Percentiles rank a stretch among this genome's conserved stretches.
Evolutionary conservation across 92 coral and sea anemone species (phyloP).

Genomic region (Pocillopora meandrina): DNA sequence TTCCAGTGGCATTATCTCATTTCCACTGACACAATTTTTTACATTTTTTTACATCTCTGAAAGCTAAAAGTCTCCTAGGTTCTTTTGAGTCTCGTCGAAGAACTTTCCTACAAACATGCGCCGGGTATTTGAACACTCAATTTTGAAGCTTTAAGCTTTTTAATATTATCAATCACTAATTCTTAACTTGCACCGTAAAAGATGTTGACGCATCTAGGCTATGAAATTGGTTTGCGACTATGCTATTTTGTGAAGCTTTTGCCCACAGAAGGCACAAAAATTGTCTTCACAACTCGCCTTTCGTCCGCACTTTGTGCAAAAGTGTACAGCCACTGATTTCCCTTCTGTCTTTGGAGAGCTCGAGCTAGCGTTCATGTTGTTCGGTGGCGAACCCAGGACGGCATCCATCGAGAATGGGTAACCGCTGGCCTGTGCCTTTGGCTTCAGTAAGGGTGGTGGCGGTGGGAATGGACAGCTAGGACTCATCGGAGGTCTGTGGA

Average conservation of each 20-base stretch:
- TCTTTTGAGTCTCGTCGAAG: too few relatives aligned
- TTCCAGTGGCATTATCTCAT: not conserved
- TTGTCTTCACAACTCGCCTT: constrained; percentile 78
- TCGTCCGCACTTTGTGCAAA: constrained; percentile 94
- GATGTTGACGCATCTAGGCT: not conserved
- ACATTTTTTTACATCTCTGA: too few relatives aligned
- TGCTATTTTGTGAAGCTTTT: constrained; percentile 62
- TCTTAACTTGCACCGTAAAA: not conserved
- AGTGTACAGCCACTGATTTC: constrained; percentile 50
- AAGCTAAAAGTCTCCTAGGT: too few relatives aligned
- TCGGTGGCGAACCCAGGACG: constrained; percentile 63
- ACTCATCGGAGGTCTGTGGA: constrained; percentile 72
- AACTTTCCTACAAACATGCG: too few relatives aligned
- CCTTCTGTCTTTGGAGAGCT: constrained; percentile 62
- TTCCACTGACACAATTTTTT: too few relatives aligned
- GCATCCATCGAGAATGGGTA: constrained; percentile 78
- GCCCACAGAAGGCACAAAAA: constrained; percentile 94
- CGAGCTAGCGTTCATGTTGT: constrained; percentile 34
- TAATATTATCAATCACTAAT: too few relatives aligned
- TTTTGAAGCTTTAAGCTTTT: too few relatives aligned
- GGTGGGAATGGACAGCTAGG: constrained; percentile 81
- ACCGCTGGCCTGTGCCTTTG: constrained; percentile 69
- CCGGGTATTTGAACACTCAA: too few relatives aligned
- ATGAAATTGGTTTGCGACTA: not conserved
- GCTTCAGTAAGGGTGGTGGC: constrained; percentile 80